Percentiles rank a stretch among this genome's conserved stretches.
phyloP scores from a whole-genome alignment of 1,140 invertebrate genomes.

The Drosophila triauraria region DNA sequence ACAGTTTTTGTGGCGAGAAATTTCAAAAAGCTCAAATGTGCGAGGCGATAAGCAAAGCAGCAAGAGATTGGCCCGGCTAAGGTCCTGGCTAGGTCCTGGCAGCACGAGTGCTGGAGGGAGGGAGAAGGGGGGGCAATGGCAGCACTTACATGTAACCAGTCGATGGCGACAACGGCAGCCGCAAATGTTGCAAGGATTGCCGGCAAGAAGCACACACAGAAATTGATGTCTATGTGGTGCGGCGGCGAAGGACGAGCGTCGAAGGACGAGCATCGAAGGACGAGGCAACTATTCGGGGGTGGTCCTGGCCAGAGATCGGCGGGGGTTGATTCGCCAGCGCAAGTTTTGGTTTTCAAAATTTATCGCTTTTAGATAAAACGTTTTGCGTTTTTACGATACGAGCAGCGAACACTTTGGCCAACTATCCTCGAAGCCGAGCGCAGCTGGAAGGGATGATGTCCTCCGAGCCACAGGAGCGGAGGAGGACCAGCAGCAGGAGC shows the following conservation, averaged over 20 bases:
- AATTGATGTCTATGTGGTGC: constrained; percentile 55
- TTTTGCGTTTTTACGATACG: constrained; percentile 81
- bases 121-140: constrained; percentile 22
- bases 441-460: constrained; percentile 42
- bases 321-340: constrained; percentile 49
- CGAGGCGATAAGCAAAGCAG: constrained; percentile 81
- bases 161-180: constrained; percentile 59
- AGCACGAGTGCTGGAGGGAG: not conserved
- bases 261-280: constrained; percentile 5
- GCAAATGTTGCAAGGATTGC: constrained; percentile 56
- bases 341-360: constrained; percentile 80
- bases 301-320: constrained; percentile 17
- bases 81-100: constrained; percentile 10
- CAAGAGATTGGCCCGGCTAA: constrained; percentile 40
- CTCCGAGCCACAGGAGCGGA: not conserved
- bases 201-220: constrained; percentile 59
- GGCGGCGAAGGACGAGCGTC: constrained; percentile 4
- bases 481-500: not conserved
- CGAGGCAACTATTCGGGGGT: not conserved
- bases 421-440: constrained; percentile 36
- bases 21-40: constrained; percentile 77
- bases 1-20: constrained; percentile 60
- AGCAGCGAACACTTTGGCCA: constrained; percentile 63
- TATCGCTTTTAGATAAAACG: constrained; percentile 84
- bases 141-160: constrained; percentile 66